Base-by-base conservation (phyloP, 2,113 vertebrate genomes). In the Mirounga angustirostris region DNA sequence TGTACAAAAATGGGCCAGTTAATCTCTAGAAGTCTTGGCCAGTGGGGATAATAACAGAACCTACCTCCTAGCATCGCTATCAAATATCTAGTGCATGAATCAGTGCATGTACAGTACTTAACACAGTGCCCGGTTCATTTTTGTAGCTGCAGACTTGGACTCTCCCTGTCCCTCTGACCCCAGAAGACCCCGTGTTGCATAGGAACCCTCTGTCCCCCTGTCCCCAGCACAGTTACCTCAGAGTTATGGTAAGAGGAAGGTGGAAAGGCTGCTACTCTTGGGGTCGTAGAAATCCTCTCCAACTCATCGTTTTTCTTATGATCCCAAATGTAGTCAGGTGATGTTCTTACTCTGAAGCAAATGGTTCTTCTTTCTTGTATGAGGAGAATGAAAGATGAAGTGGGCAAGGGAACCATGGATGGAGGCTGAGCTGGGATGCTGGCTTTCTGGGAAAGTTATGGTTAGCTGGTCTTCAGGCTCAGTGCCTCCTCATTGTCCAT, bases 381-480 rank as follows among this genome's bases (percentile, higher is more conserved):
- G 28, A 84, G 22, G n/a, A 30, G n/a, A 43, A 21, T 63, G 63
- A 58, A 61, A 86, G 46, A 11, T 33, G 19, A 8, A 54, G 8
- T 26, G 67, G 76, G 61, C 50, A 30, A 69, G 50, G 19, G 33
- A 40, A 16, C 26, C 19, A 5, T 8, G 33, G 50, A 1, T 1
- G 69, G 52, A 36, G 80, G 86, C 43, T 26, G 36, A 19, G 24
- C 3, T 4, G 24, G 56, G 74, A 14, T 3, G 7, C 65, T 5
- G 2, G 30, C 52, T 61, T 50, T 30, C 93, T 13, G 65, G 92
- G 93, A 30, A 50, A 54, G 58, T 15, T 5, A 15, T 1, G 9
- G 21, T 24, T 16, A 26, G 22, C 58, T 0, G 0, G 12, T 78
- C 58, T 46, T 36, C 4, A 0, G 15, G 24, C 24, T 56, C n/a